Percentiles rank a stretch among this genome's conserved stretches.
Conservation (phyloP, 2,888 invertebrate genomes). For the Cryptus viduatorius region DNA sequence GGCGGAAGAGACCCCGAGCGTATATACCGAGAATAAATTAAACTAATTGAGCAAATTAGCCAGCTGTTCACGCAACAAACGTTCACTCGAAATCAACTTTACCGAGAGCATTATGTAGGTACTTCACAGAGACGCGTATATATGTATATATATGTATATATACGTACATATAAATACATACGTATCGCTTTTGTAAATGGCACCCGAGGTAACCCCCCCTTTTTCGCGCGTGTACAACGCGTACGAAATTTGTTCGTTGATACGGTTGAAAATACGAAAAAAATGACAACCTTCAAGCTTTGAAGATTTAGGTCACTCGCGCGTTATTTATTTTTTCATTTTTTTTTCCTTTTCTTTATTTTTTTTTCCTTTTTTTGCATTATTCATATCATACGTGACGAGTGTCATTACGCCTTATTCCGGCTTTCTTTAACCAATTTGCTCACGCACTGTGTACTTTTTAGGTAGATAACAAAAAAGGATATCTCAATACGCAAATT, state of each 20-base stretch:
- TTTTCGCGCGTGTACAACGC: conserved; percentile 9
- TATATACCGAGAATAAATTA: conserved; percentile 82
- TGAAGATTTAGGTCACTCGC: conserved; percentile 9
- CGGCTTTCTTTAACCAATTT: background rate
- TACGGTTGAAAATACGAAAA: background rate
- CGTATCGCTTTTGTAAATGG: background rate
- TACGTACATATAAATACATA: background rate
- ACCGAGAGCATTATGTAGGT: conserved; percentile 9
- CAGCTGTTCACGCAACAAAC: conserved; percentile 79
- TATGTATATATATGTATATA: background rate
- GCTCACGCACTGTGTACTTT: background rate
- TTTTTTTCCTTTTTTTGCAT: background rate
- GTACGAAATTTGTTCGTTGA: background rate
- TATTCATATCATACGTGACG: conserved; percentile 6
- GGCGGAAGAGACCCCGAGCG: conserved; percentile 68
- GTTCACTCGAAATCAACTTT: conserved; percentile 55
- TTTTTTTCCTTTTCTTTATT: background rate
- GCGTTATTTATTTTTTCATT: background rate
- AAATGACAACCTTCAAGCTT: conserved; percentile 7
- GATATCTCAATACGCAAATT: background rate
- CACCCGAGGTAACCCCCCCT: background rate
- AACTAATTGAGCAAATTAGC: conserved; percentile 82
- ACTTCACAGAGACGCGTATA: background rate
- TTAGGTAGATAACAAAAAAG: background rate
- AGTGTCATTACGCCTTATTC: background rate